phyloP scores from a whole-genome alignment of 2,113 vertebrate species.

The Pithys albifrons region DNA sequence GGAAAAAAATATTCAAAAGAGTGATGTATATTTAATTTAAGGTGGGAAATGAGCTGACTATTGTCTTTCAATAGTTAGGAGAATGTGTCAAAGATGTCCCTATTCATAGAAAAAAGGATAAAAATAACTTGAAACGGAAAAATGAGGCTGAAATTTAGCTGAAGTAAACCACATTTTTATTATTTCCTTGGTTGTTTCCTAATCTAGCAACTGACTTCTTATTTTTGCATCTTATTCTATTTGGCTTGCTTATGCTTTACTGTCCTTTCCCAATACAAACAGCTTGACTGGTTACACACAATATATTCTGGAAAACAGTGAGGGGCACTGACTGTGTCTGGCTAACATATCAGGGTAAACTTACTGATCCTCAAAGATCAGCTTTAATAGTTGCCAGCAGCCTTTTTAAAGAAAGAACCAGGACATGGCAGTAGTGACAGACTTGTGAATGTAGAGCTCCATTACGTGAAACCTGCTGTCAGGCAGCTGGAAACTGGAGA shows the following conservation, averaged over 20 bases:
- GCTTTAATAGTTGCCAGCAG: background rate
- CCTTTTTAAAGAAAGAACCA: background rate
- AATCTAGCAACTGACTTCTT: background rate
- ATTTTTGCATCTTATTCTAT: background rate
- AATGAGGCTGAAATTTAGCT: background rate
- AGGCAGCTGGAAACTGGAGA: background rate
- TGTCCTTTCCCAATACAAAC: background rate
- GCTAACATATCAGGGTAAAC: background rate
- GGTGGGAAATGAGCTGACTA: background rate
- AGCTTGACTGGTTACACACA: background rate
- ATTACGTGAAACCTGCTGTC: background rate
- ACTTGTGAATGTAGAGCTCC: background rate
- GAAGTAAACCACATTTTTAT: background rate
- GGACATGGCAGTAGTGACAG: background rate
- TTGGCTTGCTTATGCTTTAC: background rate
- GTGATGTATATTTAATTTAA: background rate
- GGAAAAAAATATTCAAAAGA: background rate
- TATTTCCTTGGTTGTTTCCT: background rate
- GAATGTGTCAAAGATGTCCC: background rate
- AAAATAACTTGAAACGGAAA: background rate
- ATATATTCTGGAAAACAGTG: background rate
- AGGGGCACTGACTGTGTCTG: background rate
- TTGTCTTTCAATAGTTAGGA: background rate
- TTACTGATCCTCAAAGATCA: background rate
- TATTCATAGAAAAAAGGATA: background rate